Conservation (phyloP, 92 coral and sea anemone genomes). For the Siderastrea siderea region DNA sequence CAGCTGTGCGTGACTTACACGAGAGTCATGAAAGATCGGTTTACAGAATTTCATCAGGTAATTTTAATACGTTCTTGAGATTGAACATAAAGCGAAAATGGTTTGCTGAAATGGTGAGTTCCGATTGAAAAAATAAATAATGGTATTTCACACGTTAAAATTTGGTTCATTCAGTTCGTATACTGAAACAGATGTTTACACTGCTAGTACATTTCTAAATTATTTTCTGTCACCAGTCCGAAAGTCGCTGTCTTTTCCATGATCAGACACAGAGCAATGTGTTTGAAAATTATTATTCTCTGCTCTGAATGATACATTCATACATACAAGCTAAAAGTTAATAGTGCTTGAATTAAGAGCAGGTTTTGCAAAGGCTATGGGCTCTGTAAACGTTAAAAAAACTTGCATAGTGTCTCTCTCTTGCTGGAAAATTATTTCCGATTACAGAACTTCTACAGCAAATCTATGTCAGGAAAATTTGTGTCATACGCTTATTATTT, state of each 20-base stretch:
- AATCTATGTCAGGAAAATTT: not conserved
- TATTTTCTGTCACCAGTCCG: not conserved
- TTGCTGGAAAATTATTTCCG: not conserved
- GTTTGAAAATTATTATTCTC: not conserved
- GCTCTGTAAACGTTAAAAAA: not conserved
- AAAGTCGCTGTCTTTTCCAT: not conserved
- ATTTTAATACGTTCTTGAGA: not conserved
- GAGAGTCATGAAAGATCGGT: not conserved
- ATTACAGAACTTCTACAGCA: not conserved
- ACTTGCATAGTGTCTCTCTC: not conserved
- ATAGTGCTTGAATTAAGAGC: not conserved
- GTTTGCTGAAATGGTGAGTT: not conserved
- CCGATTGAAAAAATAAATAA: not conserved
- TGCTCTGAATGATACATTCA: not conserved
- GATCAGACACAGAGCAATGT: not conserved
- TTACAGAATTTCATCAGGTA: not conserved
- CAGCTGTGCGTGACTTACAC: conserved; percentile 13
- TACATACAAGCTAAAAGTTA: too few relatives aligned
- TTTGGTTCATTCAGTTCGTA: not conserved
- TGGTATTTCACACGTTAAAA: not conserved
- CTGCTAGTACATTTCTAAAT: not conserved
- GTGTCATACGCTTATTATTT: not conserved
- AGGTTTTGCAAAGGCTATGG: not conserved
- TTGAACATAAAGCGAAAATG: not conserved
- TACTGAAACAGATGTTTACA: not conserved